phyloP scores from a whole-genome alignment of 2,113 vertebrate species.

The Podocnemis expansa region DNA sequence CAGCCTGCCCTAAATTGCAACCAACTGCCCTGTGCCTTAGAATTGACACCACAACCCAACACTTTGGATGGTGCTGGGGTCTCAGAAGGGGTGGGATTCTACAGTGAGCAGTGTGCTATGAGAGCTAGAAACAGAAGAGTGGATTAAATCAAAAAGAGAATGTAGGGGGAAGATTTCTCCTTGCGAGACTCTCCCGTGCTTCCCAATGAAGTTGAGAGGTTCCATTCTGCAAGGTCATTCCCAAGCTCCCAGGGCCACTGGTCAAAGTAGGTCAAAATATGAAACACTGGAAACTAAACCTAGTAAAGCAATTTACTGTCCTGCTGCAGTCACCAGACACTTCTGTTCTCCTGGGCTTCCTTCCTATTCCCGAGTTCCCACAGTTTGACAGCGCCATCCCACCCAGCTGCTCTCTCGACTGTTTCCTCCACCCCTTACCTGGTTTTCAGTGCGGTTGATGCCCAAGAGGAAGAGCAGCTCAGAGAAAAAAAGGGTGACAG shows the following conservation, averaged over 20 bases:
- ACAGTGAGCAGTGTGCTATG: neutral
- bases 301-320: neutral
- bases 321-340: neutral
- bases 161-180: neutral
- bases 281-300: neutral
- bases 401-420: rapidly evolving
- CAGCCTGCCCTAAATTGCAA: neutral
- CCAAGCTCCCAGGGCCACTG: neutral
- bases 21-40: neutral
- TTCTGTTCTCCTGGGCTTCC: neutral
- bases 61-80: neutral
- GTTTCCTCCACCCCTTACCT: slow-evolving; percentile 79
- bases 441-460: slow-evolving; percentile 94
- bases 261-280: neutral
- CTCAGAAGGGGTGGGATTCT: neutral
- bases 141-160: neutral
- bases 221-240: neutral
- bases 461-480: slow-evolving; percentile 94
- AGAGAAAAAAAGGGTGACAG: slow-evolving; percentile 89
- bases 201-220: neutral
- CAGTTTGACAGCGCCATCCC: neutral
- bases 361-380: neutral
- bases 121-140: neutral
- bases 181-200: neutral
- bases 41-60: neutral